phyloP scores from a whole-genome alignment of 1,140 invertebrate species.

The Habropoda laboriosa region DNA sequence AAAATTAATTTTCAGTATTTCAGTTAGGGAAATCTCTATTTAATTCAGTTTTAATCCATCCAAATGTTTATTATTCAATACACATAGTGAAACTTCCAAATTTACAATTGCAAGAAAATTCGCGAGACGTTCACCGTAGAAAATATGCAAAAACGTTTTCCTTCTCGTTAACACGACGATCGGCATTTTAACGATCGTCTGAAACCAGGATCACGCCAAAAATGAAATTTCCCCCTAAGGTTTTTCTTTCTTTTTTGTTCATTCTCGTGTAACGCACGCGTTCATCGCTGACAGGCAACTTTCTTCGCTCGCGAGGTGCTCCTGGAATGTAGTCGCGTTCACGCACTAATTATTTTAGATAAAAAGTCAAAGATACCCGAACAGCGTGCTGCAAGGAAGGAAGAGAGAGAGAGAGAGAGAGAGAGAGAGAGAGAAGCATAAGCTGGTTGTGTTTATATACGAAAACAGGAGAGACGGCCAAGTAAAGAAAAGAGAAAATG shows the following conservation, averaged over 20 bases:
- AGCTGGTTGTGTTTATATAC: too few species aligned
- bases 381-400: not conserved
- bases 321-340: constrained; percentile 50
- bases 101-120: not conserved
- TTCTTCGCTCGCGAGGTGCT: constrained; percentile 31
- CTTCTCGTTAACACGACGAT: not conserved
- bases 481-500: constrained; percentile 12
- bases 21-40: too few species aligned
- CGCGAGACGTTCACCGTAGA: not conserved
- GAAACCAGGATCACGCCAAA: not conserved
- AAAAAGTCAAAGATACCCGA: constrained; percentile 49
- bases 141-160: not conserved
- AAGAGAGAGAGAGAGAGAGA: constrained; percentile 21
- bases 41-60: too few species aligned
- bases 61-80: too few species aligned
- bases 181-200: not conserved
- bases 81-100: too few species aligned
- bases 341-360: constrained; percentile 67
- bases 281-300: constrained; percentile 31
- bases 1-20: too few species aligned
- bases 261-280: constrained; percentile 34
- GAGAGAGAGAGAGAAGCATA: constrained; percentile 21
- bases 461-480: not conserved
- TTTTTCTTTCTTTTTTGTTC: constrained; percentile 26
- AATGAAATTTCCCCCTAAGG: not conserved